phyloP scores from a whole-genome alignment of 2,888 invertebrate genomes.

The Drosophila buzzatii region DNA sequence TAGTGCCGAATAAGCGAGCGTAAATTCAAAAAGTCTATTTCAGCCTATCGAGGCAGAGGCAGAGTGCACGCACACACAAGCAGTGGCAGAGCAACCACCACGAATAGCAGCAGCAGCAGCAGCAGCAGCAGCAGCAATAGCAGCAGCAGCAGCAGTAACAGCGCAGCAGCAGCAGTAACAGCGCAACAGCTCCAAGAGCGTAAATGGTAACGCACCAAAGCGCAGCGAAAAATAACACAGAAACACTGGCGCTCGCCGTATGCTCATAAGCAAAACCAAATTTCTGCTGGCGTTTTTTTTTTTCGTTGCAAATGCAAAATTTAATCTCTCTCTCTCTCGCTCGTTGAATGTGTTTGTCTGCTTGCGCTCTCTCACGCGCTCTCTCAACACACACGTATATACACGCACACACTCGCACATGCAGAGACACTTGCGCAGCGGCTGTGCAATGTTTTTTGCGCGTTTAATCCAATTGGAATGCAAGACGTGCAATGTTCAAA shows the following conservation, averaged over 20 bases:
- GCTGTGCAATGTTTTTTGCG: constrained; percentile 54
- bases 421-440: constrained; percentile 70
- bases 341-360: no score
- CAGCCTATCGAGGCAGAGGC: constrained; percentile 57
- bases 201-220: constrained; percentile 59
- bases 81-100: constrained; percentile 58
- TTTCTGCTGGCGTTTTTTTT: no score
- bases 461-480: constrained; percentile 78
- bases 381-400: background rate
- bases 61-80: constrained; percentile 48
- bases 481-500: constrained; percentile 62
- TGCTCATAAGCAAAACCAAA: no score
- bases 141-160: constrained; percentile 27
- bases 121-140: constrained; percentile 41
- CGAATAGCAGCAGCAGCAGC: constrained; percentile 36
- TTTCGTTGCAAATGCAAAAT: constrained; percentile 72
- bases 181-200: constrained; percentile 60
- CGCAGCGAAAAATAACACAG: constrained; percentile 48
- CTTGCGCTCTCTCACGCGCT: constrained; percentile 25
- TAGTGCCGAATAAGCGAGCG: constrained; percentile 86
- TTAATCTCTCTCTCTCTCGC: constrained; percentile 9
- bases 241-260: no score
- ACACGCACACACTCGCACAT: constrained; percentile 3
- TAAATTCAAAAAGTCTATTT: constrained; percentile 85
- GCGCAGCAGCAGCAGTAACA: constrained; percentile 31